Evolutionary conservation across 2,888 invertebrate genomes (phyloP).

Genomic region (Cecidostiba fungosa): DNA sequence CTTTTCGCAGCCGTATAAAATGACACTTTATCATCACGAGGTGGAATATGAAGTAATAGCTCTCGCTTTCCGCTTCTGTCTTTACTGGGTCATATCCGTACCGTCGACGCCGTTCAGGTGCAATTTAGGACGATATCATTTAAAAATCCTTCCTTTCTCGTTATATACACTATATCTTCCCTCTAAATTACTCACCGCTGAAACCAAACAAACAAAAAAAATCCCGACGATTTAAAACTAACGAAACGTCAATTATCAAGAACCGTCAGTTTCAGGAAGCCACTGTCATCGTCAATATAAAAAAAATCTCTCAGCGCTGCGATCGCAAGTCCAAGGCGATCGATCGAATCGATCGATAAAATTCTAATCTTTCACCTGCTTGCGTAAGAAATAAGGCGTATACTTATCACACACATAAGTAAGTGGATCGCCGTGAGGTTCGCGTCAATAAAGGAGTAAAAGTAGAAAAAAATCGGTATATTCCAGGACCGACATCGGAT

Average conservation of each 20-base stretch:
- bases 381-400: neutral
- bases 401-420: neutral
- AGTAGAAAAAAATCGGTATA: neutral
- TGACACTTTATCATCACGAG: neutral
- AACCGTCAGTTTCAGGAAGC: neutral
- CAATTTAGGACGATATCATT: neutral
- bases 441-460: neutral
- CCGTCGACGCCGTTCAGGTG: neutral
- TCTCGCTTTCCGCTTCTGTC: neutral
- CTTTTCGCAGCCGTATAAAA: neutral
- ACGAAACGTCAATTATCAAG: too few relatives aligned
- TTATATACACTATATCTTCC: too few relatives aligned
- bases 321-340: neutral
- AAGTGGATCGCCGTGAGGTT: neutral
- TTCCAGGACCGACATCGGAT: neutral
- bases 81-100: neutral
- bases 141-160: too few relatives aligned
- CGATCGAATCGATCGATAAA: neutral
- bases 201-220: too few relatives aligned
- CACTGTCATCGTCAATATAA: neutral
- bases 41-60: slow-evolving; percentile 20
- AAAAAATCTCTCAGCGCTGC: neutral
- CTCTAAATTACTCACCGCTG: too few relatives aligned
- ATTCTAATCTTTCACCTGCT: neutral
- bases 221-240: too few relatives aligned